Conservation (phyloP, 2,113 vertebrate species). For the Pycnonotus jocosus region DNA sequence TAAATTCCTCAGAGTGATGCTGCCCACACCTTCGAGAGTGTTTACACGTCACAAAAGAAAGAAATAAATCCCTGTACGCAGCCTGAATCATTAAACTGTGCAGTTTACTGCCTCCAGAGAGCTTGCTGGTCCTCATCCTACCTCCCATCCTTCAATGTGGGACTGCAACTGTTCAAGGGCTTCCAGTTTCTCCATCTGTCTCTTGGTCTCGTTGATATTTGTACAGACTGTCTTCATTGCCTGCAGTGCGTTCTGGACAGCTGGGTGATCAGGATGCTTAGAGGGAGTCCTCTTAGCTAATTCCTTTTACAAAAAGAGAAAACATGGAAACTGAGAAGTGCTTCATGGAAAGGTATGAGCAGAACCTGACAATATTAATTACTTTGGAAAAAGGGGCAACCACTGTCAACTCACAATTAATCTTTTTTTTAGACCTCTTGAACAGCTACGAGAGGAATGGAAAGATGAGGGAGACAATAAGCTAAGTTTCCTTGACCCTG, state of each 20-base stretch:
- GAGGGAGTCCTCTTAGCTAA: constrained; percentile 92
- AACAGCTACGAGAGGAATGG: not conserved
- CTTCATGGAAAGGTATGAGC: not conserved
- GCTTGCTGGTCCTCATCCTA: constrained; percentile 52
- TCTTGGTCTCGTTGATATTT: constrained; percentile 98
- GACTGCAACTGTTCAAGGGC: constrained; percentile 96
- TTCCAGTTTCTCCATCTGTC: constrained; percentile 98
- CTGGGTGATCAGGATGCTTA: constrained; percentile 90
- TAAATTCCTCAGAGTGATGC: not conserved
- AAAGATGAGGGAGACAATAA: not conserved
- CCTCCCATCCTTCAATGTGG: constrained; percentile 99
- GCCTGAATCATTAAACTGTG: not conserved
- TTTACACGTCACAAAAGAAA: not conserved
- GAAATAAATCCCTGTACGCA: not conserved
- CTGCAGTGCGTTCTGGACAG: constrained; percentile 91
- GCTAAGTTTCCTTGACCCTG: not conserved
- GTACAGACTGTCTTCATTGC: constrained; percentile 97
- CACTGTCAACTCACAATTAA: constrained; percentile 3
- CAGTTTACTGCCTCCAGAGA: not conserved
- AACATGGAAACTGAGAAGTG: not conserved
- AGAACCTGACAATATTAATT: not conserved
- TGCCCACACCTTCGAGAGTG: not conserved
- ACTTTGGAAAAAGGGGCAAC: not conserved
- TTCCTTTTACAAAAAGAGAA: constrained; percentile 76
- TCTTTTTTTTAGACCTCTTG: not conserved